Evolutionary conservation across 2,888 invertebrate species (phyloP), one percentile per base, ranked within the genome.

Genomic region (Coecobrya sp.): DNA sequence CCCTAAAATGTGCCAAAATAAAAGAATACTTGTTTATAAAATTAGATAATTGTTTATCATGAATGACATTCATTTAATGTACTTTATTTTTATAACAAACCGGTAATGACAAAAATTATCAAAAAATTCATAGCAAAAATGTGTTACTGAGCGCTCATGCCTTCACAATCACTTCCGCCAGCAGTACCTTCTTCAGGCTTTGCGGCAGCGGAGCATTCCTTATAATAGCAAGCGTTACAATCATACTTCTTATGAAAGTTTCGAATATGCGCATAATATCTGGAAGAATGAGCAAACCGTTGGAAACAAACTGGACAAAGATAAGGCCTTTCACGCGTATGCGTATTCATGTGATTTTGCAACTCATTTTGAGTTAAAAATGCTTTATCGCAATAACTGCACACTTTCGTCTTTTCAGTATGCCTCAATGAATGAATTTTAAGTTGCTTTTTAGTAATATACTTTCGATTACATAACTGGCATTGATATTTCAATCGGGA

Each of bases 331-430:
- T 88, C 62, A 76, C 81, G 49, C 0, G 93, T 93, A 49, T 93
- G 93, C 3, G 93, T 93, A 11, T 93, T 93, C 10, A 70, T 2
- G n/a, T 93, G 93, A 25, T 91, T 93, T 65, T 81, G 84, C 7
- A 93, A 76, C 55, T 93, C 93, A 36, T 27, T 62, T 36, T 84
- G 82, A 22, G 93, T 93, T 25, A 93, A 30, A 55, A 93, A 93
- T 25, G 49, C 36, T 59, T 91, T 91, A 3, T 87, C 88, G 27
- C 93, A 93, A 27, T 42, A 84, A 13, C 19, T 5, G 52, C 93
- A 93, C 0, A 27, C 27, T 22, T 19, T 52, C 8, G 87, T 87
- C 19, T 91, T 91, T 73, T 88, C 81, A 13, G 27, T 91, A 79
- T 93, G 93, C 19, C 93, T 30, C 19, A 93, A 19, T 55, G 27